A percentile compares a stretch with the other conserved stretches of the same genome.
These are phyloP conservation scores for Drosophila pullipes DNA, from an alignment of 2,888 invertebrate species.

Conservation along the genomic window DNA sequence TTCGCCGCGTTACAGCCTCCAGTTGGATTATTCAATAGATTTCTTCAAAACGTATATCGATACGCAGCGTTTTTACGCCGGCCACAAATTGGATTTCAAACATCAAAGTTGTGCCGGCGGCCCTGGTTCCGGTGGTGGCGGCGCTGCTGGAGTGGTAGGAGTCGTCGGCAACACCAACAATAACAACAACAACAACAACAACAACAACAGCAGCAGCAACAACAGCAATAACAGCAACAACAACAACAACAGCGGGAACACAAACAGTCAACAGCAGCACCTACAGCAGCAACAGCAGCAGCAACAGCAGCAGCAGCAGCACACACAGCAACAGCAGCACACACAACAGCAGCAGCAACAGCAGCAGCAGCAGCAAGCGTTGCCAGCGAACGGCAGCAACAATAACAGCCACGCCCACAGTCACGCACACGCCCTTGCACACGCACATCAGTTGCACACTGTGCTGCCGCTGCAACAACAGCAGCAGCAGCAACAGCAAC, in stretches of 20 bases:
- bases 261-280: constrained; percentile 39
- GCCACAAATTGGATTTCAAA: constrained; percentile 94
- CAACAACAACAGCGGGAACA: constrained; percentile 84
- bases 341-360: constrained; percentile 41
- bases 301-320: constrained; percentile 30
- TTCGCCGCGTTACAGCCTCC: constrained; percentile 71
- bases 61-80: constrained; percentile 86
- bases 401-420: constrained; percentile 59
- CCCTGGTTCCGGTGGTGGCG: constrained; percentile 87
- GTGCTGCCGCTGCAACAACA: constrained; percentile 49
- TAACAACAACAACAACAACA: constrained; percentile 86
- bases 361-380: constrained; percentile 35
- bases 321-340: constrained; percentile 44
- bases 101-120: constrained; percentile 91
- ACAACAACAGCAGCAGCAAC: constrained; percentile 84
- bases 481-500: constrained; percentile 53
- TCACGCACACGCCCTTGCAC: constrained; percentile 63
- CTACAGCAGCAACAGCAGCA: constrained; percentile 35
- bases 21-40: constrained; percentile 84
- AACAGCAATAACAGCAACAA: constrained; percentile 86
- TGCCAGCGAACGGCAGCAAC: constrained; percentile 18
- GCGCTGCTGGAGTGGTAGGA: constrained; percentile 80
- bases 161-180: constrained; percentile 69
- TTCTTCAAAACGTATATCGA: constrained; percentile 85
- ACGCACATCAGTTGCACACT: constrained; percentile 65